These are phyloP conservation scores for Clupea harengus DNA, from an alignment of 2,113 vertebrate species.

Conservation along the genomic window DNA sequence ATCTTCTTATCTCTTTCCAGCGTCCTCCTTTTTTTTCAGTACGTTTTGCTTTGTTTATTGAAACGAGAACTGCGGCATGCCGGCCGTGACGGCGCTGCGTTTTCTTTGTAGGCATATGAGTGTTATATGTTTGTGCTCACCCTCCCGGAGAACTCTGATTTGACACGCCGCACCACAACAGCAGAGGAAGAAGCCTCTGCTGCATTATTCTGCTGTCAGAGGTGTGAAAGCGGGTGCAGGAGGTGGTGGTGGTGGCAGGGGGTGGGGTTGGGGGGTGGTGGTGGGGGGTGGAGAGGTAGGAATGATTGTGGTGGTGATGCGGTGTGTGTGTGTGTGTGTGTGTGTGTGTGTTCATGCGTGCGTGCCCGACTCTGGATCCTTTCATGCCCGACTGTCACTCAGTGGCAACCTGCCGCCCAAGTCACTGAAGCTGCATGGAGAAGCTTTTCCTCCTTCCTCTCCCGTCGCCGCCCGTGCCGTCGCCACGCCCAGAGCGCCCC, in stretches of 20 bases:
- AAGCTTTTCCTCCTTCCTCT: neutral
- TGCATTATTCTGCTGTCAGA: constrained; percentile 34
- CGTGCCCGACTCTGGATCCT: neutral
- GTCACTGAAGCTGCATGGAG: constrained; percentile 22
- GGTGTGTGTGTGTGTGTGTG: constrained; percentile 5
- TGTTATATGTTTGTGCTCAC: neutral
- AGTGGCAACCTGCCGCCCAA: constrained; percentile 27
- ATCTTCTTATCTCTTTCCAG: constrained; percentile 11
- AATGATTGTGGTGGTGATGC: neutral
- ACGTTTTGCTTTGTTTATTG: constrained; percentile 25
- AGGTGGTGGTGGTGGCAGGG: neutral
- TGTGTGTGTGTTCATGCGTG: neutral
- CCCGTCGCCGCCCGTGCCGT: neutral
- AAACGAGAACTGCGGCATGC: constrained; percentile 19
- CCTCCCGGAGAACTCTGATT: constrained; percentile 33
- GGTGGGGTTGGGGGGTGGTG: neutral
- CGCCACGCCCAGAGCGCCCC: constrained; percentile 18
- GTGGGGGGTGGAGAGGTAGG: neutral
- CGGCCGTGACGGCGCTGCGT: neutral
- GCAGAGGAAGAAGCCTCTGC: neutral
- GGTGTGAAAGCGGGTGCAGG: constrained; percentile 24
- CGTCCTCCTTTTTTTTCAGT: constrained; percentile 8
- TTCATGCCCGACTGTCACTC: constrained; percentile 45
- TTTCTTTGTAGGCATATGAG: constrained; percentile 21
- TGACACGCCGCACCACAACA: constrained; percentile 17